Conservation (phyloP, 2,888 invertebrate species). For the Clepsis dumicolana region DNA sequence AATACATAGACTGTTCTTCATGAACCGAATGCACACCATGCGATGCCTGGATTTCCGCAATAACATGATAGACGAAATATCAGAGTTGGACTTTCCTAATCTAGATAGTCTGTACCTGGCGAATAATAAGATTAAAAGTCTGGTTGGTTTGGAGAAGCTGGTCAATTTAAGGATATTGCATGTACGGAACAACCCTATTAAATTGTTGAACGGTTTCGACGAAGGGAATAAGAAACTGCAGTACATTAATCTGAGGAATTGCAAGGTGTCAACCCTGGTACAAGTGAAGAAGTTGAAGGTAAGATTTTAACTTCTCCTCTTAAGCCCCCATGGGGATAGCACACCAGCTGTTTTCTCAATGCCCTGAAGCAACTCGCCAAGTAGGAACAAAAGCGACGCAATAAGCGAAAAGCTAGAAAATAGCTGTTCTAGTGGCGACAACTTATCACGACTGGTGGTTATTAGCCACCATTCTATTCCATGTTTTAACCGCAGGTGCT, state of each 20-base stretch:
- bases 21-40: slow-evolving; percentile 67
- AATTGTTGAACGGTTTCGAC: slow-evolving; percentile 82
- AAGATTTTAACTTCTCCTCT: too few relatives aligned
- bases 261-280: slow-evolving; percentile 78
- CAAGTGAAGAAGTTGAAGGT: slow-evolving; percentile 85
- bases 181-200: slow-evolving; percentile 89
- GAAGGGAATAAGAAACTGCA: slow-evolving; percentile 70
- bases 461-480: neutral
- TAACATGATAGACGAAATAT: slow-evolving; percentile 77
- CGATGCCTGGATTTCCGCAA: slow-evolving; percentile 85
- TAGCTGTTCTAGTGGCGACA: too few relatives aligned
- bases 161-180: slow-evolving; percentile 89
- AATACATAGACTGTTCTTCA: slow-evolving; percentile 65
- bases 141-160: slow-evolving; percentile 88
- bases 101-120: slow-evolving; percentile 92
- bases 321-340: too few relatives aligned
- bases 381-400: too few relatives aligned
- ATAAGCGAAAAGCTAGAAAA: too few relatives aligned
- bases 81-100: slow-evolving; percentile 75
- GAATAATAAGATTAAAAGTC: slow-evolving; percentile 88
- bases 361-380: too few relatives aligned
- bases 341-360: too few relatives aligned
- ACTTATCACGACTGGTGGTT: neutral
- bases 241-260: slow-evolving; percentile 86
- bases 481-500: slow-evolving; percentile 62